Evolutionary conservation across 2,888 invertebrate genomes (phyloP), one percentile per base, ranked within the genome.

Genomic region (Ceraclea dissimilis): DNA sequence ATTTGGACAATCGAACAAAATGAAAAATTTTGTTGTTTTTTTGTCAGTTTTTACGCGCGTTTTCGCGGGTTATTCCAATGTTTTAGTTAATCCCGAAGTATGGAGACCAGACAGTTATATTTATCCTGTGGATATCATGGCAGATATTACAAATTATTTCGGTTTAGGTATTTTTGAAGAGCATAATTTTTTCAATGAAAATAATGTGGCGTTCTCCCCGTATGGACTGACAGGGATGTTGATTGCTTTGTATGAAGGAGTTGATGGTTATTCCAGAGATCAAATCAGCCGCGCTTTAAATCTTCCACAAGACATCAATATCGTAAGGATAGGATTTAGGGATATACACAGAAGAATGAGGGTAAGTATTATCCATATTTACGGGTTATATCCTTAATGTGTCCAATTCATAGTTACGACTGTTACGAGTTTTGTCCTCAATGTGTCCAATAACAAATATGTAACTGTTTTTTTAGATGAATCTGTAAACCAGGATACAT

Each of bases 171-270:
- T 88, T 64, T 76, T 91, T 0, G 77, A 85, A 65, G 81, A 83
- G 69, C 86, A 86, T 66, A 84, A 85, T 66, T 82, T 83, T 70
- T 76, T 83, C 65, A 87, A 86, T 70, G 82, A 83, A 49, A 86
- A 86, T 68, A 92, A 91, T 70, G 85, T 90, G 54, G 91, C 90
- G 2, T 86, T 91, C 67, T 91, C 91, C 0, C 91, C 91, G 10
- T 89, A 90, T 62, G 90, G 91, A 2, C 75, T 89, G 58, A 83
- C 86, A 66, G 90, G 90, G 64, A 88, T 91, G 21, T 72, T 91
- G 64, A 81, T 88, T 55, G 88, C 90, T 2, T 73, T 91, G 16
- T 86, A 83, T 68, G 91, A 92, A 70, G 91, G 90, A 22, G 81
- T 89, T 0, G 78, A 83, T 49, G 89, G 89, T 10, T 80, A 82